These are phyloP conservation scores for Latrodectus geometricus DNA, from an alignment of 1,140 invertebrate species.

Conservation along the genomic window DNA sequence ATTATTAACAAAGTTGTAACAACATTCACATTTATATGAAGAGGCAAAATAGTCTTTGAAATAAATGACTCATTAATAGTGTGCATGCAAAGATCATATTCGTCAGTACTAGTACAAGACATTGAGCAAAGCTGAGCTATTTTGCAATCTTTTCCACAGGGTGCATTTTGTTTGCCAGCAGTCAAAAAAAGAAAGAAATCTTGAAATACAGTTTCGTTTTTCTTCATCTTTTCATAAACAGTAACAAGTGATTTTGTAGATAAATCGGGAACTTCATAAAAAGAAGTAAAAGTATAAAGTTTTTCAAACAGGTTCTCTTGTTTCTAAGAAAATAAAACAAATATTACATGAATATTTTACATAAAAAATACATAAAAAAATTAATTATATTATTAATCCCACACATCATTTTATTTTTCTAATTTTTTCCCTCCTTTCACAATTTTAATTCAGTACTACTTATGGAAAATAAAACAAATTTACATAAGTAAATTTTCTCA, in stretches of 20 bases:
- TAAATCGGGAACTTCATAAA: slow-evolving; percentile 33
- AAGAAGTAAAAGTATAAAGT: slow-evolving; percentile 32
- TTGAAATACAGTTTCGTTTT: not conserved
- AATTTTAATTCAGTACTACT: not conserved
- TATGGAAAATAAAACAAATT: not conserved
- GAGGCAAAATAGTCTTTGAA: not conserved
- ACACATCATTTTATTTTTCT: not conserved
- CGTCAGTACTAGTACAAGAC: slow-evolving; percentile 1
- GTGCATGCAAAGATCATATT: slow-evolving; percentile 25
- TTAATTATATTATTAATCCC: not conserved
- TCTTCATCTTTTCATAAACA: slow-evolving; percentile 22
- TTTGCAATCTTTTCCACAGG: slow-evolving; percentile 15
- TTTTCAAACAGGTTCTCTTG: not conserved
- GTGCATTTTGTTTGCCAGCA: slow-evolving; percentile 10
- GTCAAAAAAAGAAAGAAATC: slow-evolving; percentile 28
- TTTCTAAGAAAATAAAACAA: not conserved
- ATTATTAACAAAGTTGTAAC: not conserved
- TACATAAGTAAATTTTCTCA: not conserved
- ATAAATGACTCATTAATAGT: not conserved
- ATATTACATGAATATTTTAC: not conserved
- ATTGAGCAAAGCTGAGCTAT: slow-evolving; percentile 34
- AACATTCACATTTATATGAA: not conserved
- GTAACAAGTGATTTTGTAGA: slow-evolving; percentile 33
- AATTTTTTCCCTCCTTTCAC: not conserved
- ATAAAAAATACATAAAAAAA: not conserved